A percentile compares a stretch with the other conserved stretches of the same genome.
These are phyloP conservation scores for Florisuga fusca DNA, from an alignment of 2,797 vertebrate genomes.

Conservation along the genomic window DNA sequence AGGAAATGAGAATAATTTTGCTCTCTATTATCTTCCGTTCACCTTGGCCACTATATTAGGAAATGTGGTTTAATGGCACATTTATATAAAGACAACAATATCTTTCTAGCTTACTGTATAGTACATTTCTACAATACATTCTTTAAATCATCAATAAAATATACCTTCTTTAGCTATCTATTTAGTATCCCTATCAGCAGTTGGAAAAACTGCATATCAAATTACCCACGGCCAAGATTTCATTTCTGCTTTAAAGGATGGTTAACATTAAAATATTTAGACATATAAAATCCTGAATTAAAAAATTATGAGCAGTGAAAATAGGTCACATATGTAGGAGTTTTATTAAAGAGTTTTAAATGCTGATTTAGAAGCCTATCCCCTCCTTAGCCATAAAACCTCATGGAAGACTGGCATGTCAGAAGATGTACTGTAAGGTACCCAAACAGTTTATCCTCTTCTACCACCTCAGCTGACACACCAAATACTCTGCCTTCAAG, in stretches of 20 bases:
- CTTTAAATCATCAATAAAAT: constrained; percentile 37
- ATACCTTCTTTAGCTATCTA: not conserved
- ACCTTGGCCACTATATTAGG: not conserved
- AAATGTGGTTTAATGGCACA: not conserved
- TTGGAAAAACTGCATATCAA: not conserved
- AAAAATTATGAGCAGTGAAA: not conserved
- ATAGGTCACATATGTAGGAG: not conserved
- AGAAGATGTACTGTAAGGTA: fast-evolving
- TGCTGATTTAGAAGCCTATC: not conserved
- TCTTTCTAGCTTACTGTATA: not conserved
- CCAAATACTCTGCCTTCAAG: not conserved
- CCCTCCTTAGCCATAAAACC: not conserved
- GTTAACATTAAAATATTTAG: not conserved
- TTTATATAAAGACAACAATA: constrained; percentile 6
- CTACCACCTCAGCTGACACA: not conserved
- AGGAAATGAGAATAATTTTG: not conserved
- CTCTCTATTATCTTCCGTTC: not conserved
- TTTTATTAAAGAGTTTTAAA: not conserved
- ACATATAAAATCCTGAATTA: not conserved
- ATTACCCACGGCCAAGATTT: not conserved
- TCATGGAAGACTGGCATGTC: not conserved
- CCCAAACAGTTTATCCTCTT: not conserved
- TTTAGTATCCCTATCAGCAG: not conserved
- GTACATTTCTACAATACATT: not conserved
- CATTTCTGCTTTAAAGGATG: not conserved